These are phyloP conservation scores for Numenius arquata DNA, from an alignment of 2,113 vertebrate species.

Conservation along the genomic window DNA sequence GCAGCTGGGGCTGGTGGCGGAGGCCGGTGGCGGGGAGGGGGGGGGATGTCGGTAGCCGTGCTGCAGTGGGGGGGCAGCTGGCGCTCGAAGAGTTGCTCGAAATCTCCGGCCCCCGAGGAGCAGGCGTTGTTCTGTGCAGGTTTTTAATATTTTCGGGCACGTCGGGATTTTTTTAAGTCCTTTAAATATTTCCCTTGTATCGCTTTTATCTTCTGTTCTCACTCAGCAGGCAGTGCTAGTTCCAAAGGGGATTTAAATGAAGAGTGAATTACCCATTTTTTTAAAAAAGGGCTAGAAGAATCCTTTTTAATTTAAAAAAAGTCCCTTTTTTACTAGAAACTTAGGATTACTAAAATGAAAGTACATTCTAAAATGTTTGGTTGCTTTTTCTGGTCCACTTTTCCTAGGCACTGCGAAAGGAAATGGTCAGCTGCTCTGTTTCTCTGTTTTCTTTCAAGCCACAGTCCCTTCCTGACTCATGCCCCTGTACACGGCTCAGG, in stretches of 20 bases:
- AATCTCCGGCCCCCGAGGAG: neutral
- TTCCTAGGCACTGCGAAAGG: neutral
- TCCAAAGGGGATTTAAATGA: neutral
- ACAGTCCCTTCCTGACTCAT: neutral
- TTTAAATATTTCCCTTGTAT: neutral
- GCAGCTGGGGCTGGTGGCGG: neutral
- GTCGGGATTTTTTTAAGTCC: neutral
- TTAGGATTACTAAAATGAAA: neutral
- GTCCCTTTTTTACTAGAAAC: neutral
- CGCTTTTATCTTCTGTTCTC: neutral
- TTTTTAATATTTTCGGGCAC: neutral
- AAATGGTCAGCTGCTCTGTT: neutral
- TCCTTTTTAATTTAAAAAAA: neutral
- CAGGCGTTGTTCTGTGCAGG: neutral
- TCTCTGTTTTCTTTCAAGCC: conserved; percentile 20
- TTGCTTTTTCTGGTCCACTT: neutral
- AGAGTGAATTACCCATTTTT: neutral
- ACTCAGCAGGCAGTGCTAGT: neutral
- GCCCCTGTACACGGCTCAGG: neutral
- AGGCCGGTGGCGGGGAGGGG: neutral
- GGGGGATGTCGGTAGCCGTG: too few relatives aligned
- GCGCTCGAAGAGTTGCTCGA: neutral
- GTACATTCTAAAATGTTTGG: neutral
- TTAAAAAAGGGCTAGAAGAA: neutral
- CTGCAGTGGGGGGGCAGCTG: neutral